Conservation (phyloP, 2,797 vertebrate genomes). For the Oophaga sylvatica region DNA sequence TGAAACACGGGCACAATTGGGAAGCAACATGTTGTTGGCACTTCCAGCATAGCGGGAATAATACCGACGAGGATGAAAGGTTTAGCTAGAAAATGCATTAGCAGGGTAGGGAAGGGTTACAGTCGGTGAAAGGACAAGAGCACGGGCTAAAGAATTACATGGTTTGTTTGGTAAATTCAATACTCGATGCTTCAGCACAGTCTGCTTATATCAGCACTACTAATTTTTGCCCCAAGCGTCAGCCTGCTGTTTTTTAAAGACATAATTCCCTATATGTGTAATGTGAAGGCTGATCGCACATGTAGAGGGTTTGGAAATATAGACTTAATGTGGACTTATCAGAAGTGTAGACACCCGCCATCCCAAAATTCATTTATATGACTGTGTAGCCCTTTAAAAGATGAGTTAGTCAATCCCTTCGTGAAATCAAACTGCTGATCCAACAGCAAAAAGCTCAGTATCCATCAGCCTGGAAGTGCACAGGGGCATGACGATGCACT, state of each 20-base stretch:
- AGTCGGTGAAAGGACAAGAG: slow-evolving; percentile 36
- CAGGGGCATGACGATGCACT: too few species aligned
- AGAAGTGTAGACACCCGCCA: too few species aligned
- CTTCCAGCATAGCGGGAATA: slow-evolving; percentile 37
- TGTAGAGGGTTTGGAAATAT: not conserved
- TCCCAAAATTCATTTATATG: too few species aligned
- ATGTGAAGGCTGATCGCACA: slow-evolving; percentile 35
- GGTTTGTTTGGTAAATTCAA: slow-evolving; percentile 59
- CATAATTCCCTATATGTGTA: slow-evolving; percentile 53
- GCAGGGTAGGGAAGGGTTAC: slow-evolving; percentile 29
- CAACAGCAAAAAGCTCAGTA: too few species aligned
- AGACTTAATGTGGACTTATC: not conserved
- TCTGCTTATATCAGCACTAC: slow-evolving; percentile 60
- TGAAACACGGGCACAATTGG: slow-evolving; percentile 43
- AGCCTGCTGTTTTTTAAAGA: slow-evolving; percentile 56
- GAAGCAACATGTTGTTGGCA: slow-evolving; percentile 46
- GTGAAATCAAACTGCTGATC: too few species aligned
- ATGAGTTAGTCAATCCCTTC: too few species aligned
- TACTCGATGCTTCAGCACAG: slow-evolving; percentile 55
- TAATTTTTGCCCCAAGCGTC: slow-evolving; percentile 56
- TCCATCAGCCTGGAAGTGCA: too few species aligned
- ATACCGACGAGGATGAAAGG: slow-evolving; percentile 28
- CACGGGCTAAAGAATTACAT: slow-evolving; percentile 48
- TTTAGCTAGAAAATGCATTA: not conserved
- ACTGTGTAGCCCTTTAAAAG: too few species aligned